These are phyloP conservation scores for Orthosia cruda DNA, from an alignment of 2,888 invertebrate species.

Conservation along the genomic window DNA sequence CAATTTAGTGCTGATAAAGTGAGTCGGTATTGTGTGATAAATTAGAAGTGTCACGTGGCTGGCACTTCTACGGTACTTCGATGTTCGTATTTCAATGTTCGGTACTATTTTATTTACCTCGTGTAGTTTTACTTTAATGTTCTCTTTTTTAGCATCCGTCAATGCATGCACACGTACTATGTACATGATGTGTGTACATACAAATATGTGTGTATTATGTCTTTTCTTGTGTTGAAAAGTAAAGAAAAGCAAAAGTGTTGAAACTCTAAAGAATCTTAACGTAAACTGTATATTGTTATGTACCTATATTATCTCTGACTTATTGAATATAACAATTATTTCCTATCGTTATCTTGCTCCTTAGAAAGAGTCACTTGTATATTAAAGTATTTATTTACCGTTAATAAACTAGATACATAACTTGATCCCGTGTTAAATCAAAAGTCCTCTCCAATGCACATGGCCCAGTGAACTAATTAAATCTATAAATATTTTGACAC, in stretches of 20 bases:
- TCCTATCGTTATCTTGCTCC: not conserved
- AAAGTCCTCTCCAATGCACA: not conserved
- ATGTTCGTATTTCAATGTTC: constrained; percentile 2
- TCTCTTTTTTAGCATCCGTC: not conserved
- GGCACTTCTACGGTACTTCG: not conserved
- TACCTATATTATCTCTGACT: not conserved
- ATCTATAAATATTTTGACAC: constrained; percentile 34
- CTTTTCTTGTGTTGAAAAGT: not conserved
- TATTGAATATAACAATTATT: not conserved
- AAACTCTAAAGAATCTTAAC: not conserved
- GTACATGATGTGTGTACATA: too few relatives aligned
- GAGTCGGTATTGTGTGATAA: constrained; percentile 39
- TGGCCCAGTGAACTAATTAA: constrained; percentile 21
- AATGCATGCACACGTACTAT: not conserved
- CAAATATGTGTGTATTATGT: not conserved
- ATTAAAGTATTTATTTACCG: not conserved
- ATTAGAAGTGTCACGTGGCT: constrained; percentile 42
- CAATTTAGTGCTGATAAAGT: constrained; percentile 48
- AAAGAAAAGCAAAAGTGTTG: not conserved
- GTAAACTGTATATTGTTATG: not conserved
- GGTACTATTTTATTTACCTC: not conserved
- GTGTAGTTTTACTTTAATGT: not conserved
- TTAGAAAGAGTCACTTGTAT: not conserved
- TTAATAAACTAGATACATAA: not conserved
- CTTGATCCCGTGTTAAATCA: not conserved